A percentile compares a stretch with the other conserved stretches of the same genome.
Evolutionary conservation across 2,888 invertebrate genomes (phyloP).

Genomic region (Holacanthella duospinosa): DNA sequence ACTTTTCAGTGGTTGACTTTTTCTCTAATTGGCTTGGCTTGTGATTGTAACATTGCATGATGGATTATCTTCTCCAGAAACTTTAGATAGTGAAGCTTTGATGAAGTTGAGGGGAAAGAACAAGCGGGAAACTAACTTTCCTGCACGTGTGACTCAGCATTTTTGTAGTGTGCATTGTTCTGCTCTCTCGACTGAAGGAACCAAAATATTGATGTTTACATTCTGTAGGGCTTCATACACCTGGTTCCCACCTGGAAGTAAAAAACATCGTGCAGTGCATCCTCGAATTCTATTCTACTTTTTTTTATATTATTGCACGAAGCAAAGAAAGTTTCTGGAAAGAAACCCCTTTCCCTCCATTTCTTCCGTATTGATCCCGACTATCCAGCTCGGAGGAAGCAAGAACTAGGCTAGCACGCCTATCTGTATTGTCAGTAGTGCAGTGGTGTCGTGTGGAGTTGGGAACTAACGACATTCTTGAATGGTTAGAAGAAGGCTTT

Average conservation of each 20-base stretch:
- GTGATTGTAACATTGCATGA: no score
- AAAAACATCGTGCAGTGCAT: no score
- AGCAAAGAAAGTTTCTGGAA: no score
- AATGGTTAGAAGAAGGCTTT: neutral
- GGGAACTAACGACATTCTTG: neutral
- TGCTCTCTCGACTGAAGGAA: no score
- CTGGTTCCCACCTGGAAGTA: no score
- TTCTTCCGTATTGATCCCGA: slow-evolving; percentile 34
- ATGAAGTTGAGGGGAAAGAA: neutral
- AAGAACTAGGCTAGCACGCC: slow-evolving; percentile 6
- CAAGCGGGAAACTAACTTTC: neutral
- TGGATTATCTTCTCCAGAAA: neutral
- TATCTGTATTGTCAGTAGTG: slow-evolving; percentile 10
- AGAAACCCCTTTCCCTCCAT: no score
- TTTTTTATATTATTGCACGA: no score
- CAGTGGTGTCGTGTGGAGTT: neutral
- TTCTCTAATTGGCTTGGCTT: no score
- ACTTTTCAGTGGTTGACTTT: slow-evolving; percentile 7
- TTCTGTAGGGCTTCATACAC: no score
- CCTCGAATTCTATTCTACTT: no score
- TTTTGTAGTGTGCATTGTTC: no score
- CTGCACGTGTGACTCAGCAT: neutral
- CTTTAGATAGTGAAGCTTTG: neutral
- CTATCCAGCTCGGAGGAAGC: no score
- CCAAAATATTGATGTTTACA: neutral